These are phyloP conservation scores for Pyrgus malvae DNA, from an alignment of 2,888 invertebrate species.

Conservation along the genomic window DNA sequence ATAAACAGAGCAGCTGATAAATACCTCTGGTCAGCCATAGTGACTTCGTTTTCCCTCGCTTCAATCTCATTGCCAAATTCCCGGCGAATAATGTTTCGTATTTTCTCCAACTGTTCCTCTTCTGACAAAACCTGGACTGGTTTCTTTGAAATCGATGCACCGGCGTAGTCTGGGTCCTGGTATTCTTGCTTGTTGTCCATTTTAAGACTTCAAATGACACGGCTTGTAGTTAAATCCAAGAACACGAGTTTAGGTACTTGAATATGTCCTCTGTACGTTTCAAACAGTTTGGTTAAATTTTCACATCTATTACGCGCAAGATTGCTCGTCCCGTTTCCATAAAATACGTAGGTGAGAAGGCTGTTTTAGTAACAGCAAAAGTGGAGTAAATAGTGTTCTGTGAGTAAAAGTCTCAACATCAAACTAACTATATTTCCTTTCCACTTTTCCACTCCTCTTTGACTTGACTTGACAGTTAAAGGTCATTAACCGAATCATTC, in stretches of 20 bases:
- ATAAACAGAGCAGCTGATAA: too few species aligned
- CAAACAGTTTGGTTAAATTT: conserved; percentile 8
- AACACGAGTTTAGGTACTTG: not conserved
- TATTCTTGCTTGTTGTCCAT: conserved; percentile 77
- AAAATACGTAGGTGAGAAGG: not conserved
- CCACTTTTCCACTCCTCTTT: too few species aligned
- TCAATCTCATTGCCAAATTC: conserved; percentile 88
- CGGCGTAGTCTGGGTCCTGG: conserved; percentile 83
- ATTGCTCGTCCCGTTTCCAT: conserved; percentile 31
- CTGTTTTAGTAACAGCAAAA: not conserved
- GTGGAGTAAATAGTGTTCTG: not conserved
- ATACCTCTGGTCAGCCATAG: conserved; percentile 85
- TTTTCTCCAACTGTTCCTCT: conserved; percentile 72
- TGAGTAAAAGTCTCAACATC: too few species aligned
- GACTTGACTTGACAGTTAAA: conserved; percentile 69
- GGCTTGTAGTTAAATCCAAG: not conserved
- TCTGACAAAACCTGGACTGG: conserved; percentile 48
- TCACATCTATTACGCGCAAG: conserved; percentile 40
- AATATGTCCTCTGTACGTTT: too few species aligned
- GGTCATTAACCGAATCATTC: conserved; percentile 63
- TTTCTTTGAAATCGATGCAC: conserved; percentile 49
- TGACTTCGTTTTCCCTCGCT: conserved; percentile 86
- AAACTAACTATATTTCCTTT: too few species aligned
- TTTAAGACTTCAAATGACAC: conserved; percentile 23
- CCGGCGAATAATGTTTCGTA: conserved; percentile 84